Conservation (phyloP, 2,797 vertebrate genomes). For the Rhynchonycteris naso region DNA sequence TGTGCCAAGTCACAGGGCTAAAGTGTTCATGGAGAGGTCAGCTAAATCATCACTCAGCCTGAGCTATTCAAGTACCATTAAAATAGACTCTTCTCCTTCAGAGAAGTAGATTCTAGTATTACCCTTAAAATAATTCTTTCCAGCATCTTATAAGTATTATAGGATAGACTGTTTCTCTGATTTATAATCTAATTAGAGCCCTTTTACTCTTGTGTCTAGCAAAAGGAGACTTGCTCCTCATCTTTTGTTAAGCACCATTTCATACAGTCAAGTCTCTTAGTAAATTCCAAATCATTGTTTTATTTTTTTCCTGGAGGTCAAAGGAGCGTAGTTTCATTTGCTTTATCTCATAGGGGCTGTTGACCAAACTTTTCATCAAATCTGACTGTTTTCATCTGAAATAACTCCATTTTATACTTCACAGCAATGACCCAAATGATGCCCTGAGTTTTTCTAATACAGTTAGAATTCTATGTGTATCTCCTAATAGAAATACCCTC, state of each 20-base stretch:
- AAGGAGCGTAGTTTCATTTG: conserved; percentile 62
- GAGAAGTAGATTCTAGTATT: conserved; percentile 54
- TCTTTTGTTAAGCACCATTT: conserved; percentile 57
- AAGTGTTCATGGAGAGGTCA: conserved; percentile 20
- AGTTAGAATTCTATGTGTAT: background rate
- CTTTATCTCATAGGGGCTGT: conserved; percentile 63
- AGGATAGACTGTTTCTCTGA: conserved; percentile 60
- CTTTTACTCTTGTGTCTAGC: conserved; percentile 61
- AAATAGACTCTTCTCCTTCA: conserved; percentile 51
- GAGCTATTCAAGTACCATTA: conserved; percentile 29
- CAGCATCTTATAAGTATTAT: conserved; percentile 56
- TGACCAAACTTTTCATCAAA: conserved; percentile 71
- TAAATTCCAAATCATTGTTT: conserved; percentile 54
- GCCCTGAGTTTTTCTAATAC: conserved; percentile 27
- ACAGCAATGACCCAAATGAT: background rate
- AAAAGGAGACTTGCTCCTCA: conserved; percentile 38
- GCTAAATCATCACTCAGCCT: conserved; percentile 15
- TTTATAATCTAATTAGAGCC: conserved; percentile 78
- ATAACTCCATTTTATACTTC: conserved; percentile 52
- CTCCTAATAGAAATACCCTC: background rate
- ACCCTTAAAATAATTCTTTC: conserved; percentile 73
- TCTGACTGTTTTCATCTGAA: conserved; percentile 54
- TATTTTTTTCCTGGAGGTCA: conserved; percentile 57
- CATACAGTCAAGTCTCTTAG: background rate
- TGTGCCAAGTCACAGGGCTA: background rate